These are phyloP conservation scores for Drosophila formosana DNA, from an alignment of 2,888 invertebrate species.

Conservation along the genomic window DNA sequence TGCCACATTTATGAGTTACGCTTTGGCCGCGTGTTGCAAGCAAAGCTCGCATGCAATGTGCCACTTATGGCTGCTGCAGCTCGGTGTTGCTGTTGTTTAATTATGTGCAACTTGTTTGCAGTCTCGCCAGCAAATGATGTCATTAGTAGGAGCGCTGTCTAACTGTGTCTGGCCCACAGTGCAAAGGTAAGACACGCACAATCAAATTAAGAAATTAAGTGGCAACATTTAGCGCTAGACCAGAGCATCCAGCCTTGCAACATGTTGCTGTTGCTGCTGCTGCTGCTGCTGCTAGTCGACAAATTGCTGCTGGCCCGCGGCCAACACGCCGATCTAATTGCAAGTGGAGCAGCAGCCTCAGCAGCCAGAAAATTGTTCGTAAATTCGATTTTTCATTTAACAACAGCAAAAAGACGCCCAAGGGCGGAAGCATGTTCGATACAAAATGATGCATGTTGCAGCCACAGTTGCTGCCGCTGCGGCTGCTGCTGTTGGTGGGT, in stretches of 20 bases:
- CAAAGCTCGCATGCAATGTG: slow-evolving; percentile 62
- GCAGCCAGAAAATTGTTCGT: slow-evolving; percentile 37
- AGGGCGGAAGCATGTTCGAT: slow-evolving; percentile 51
- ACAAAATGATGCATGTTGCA: slow-evolving; percentile 37
- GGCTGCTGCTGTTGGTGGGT: slow-evolving; percentile 20
- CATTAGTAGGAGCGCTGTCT: slow-evolving; percentile 52
- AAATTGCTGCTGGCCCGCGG: slow-evolving; percentile 57
- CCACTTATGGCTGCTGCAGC: slow-evolving; percentile 52
- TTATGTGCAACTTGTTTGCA: slow-evolving; percentile 59
- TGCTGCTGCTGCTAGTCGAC: slow-evolving; percentile 19
- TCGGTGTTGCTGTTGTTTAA: slow-evolving; percentile 28
- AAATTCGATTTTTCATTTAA: slow-evolving; percentile 37
- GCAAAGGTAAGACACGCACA: slow-evolving; percentile 65
- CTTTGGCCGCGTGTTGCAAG: slow-evolving; percentile 71
- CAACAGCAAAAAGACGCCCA: slow-evolving; percentile 32
- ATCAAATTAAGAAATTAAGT: slow-evolving; percentile 75
- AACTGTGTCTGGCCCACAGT: slow-evolving; percentile 26
- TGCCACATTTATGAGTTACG: slow-evolving; percentile 79
- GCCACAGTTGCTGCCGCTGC: slow-evolving; percentile 13
- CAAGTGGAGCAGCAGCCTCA: slow-evolving; percentile 61
- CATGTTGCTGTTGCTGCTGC: slow-evolving; percentile 57
- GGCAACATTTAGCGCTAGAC: slow-evolving; percentile 60
- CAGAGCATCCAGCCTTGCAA: slow-evolving; percentile 42
- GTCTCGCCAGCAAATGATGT: slow-evolving; percentile 66
- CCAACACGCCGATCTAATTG: slow-evolving; percentile 72